phyloP scores from a whole-genome alignment of 2,113 vertebrate species.

The Spea multiplicata region DNA sequence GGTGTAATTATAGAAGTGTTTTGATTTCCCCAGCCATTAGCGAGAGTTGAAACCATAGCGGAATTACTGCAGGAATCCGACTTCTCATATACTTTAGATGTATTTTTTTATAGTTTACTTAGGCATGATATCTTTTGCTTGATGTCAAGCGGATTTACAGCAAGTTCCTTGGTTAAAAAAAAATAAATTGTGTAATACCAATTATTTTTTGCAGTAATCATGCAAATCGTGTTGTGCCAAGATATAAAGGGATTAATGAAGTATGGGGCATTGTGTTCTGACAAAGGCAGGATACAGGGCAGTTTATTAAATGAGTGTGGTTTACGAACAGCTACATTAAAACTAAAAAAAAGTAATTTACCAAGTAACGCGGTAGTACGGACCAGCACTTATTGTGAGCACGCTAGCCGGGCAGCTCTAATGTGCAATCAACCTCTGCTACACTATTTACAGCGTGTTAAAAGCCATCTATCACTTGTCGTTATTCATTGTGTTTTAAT shows the following conservation, averaged over 20 bases:
- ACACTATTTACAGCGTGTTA: too few relatives aligned
- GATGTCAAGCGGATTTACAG: conserved; percentile 50
- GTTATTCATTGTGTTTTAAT: too few relatives aligned
- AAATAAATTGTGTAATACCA: conserved; percentile 60
- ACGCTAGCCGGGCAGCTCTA: too few relatives aligned
- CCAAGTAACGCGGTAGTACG: too few relatives aligned
- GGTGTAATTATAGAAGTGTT: conserved; percentile 58
- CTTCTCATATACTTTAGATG: conserved; percentile 17
- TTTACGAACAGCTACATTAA: conserved; percentile 58
- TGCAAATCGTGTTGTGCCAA: conserved; percentile 68
- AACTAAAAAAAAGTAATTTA: too few relatives aligned
- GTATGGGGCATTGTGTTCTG: conserved; percentile 65
- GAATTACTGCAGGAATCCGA: conserved; percentile 48
- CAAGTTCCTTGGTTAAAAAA: conserved; percentile 55
- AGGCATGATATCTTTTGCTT: conserved; percentile 48
- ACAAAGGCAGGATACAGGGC: conserved; percentile 66
- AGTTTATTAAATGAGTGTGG: conserved; percentile 67
- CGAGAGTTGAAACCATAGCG: conserved; percentile 55
- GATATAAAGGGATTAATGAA: conserved; percentile 69
- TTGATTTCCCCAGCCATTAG: conserved; percentile 54
- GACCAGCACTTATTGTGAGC: too few relatives aligned
- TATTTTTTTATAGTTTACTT: conserved; percentile 46
- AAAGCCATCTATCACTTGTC: too few relatives aligned
- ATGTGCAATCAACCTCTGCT: too few relatives aligned
- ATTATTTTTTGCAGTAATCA: conserved; percentile 65